A percentile compares a stretch with the other conserved stretches of the same genome.
Conservation (phyloP, 2,797 vertebrate genomes). For the Rousettus madagascariensis region DNA sequence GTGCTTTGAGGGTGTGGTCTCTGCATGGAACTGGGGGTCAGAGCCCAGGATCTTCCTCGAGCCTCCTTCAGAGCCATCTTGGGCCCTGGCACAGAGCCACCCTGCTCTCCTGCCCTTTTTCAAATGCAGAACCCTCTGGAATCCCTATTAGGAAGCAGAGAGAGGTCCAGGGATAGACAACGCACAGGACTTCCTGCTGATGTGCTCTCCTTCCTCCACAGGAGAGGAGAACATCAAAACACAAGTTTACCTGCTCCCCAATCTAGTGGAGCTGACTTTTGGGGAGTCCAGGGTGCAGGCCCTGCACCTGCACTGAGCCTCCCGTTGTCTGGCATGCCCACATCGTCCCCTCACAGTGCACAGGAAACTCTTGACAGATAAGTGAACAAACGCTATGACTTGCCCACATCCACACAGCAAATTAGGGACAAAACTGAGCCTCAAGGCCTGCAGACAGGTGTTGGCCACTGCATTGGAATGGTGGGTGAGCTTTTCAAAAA, state of each 20-base stretch:
- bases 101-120: background rate
- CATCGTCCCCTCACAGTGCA: background rate
- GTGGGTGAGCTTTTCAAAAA: constrained; percentile 21
- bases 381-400: background rate
- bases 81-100: background rate
- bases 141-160: background rate
- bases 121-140: background rate
- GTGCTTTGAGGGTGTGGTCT: background rate
- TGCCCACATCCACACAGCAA: background rate
- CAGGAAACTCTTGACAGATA: background rate
- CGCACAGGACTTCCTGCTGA: background rate
- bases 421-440: background rate
- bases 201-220: background rate
- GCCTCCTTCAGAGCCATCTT: background rate
- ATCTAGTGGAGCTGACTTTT: background rate
- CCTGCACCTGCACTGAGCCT: background rate
- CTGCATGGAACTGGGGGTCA: background rate
- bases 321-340: background rate
- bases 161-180: background rate
- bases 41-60: background rate
- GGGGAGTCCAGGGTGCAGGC: background rate
- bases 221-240: background rate
- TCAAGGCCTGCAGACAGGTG: background rate
- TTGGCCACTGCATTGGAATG: background rate
- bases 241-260: background rate